Conservation (phyloP, 1,140 invertebrate genomes). For the Solen grandis region DNA sequence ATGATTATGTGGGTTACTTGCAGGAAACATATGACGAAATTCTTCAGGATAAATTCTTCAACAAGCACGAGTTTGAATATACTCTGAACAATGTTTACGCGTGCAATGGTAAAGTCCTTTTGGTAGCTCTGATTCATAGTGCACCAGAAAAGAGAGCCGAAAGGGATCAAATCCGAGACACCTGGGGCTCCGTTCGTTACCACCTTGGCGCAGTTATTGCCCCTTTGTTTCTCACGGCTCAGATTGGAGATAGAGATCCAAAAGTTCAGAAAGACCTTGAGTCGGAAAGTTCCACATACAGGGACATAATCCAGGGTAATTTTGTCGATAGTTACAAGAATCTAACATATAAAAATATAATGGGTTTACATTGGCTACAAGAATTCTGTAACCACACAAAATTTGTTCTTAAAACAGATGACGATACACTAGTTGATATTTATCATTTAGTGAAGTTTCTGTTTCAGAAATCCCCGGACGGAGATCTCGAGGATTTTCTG, state of each 20-base stretch:
- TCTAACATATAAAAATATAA: slow-evolving; percentile 84
- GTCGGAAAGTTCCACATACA: slow-evolving; percentile 56
- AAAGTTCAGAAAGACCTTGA: slow-evolving; percentile 30
- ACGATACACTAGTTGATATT: slow-evolving; percentile 88
- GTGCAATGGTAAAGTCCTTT: slow-evolving; percentile 33
- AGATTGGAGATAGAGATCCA: not conserved
- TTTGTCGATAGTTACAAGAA: slow-evolving; percentile 72
- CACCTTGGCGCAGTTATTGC: slow-evolving; percentile 25
- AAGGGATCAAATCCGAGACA: slow-evolving; percentile 68
- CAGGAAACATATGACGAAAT: not conserved
- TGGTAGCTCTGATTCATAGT: slow-evolving; percentile 68
- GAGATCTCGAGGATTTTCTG: slow-evolving; percentile 29
- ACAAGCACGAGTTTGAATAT: slow-evolving; percentile 34
- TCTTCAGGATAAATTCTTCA: slow-evolving; percentile 10
- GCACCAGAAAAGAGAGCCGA: slow-evolving; percentile 57
- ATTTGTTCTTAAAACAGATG: slow-evolving; percentile 93
- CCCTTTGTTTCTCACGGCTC: slow-evolving; percentile 43
- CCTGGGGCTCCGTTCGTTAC: slow-evolving; percentile 64
- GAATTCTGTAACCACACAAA: slow-evolving; percentile 84
- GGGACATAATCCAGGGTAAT: slow-evolving; percentile 70
- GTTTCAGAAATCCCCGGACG: slow-evolving; percentile 18
- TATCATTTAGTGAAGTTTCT: slow-evolving; percentile 39
- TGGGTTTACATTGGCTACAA: slow-evolving; percentile 90
- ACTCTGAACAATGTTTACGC: slow-evolving; percentile 41
- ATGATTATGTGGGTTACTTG: slow-evolving; percentile 21